phyloP scores from a whole-genome alignment of 1,140 invertebrate species.

The Panulirus ornatus region DNA sequence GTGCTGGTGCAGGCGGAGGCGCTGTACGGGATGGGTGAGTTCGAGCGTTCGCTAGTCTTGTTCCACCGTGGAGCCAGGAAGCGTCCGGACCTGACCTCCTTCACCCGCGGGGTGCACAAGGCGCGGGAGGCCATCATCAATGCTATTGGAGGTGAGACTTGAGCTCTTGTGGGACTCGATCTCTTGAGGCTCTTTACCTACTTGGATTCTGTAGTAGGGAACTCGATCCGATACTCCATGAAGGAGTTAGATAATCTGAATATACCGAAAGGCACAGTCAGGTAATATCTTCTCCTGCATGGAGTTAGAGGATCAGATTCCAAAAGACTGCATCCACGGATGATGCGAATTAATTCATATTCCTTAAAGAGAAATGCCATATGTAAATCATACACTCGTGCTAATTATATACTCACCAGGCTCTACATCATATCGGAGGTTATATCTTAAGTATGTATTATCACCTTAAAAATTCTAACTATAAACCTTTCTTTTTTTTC shows the following conservation, averaged over 20 bases:
- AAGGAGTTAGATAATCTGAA: neutral
- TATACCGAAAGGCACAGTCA: no score
- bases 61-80: conserved; percentile 92
- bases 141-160: conserved; percentile 86
- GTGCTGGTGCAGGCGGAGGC: conserved; percentile 95
- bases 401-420: no score
- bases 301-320: no score
- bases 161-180: neutral
- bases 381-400: no score
- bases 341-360: no score
- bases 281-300: no score
- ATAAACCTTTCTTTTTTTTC: no score
- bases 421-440: no score
- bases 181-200: neutral
- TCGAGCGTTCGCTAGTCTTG: conserved; percentile 94
- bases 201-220: neutral
- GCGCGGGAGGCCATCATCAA: conserved; percentile 96
- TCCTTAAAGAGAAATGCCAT: no score
- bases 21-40: conserved; percentile 93
- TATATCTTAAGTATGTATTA: no score
- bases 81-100: conserved; percentile 90
- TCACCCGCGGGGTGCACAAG: conserved; percentile 94
- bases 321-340: no score
- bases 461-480: no score
- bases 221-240: neutral